Evolutionary conservation across 2,888 invertebrate species (phyloP).

Genomic region (Parascotia fuliginaria): DNA sequence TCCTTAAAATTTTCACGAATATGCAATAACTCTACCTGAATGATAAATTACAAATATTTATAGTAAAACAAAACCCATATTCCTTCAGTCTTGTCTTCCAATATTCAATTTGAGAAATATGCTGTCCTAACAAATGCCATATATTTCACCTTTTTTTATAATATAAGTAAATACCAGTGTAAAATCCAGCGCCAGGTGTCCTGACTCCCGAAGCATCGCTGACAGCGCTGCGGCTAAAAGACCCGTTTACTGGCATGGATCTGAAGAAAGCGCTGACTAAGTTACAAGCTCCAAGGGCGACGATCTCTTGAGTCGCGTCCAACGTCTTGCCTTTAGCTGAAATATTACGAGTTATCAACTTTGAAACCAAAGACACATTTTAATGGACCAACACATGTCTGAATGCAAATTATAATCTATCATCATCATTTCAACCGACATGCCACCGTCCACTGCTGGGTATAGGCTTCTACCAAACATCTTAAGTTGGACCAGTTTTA

Average conservation of each 20-base stretch:
- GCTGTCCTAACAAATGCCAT: conserved; percentile 13
- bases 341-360: conserved; percentile 50
- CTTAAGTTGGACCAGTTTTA: too few relatives aligned
- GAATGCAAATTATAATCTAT: too few relatives aligned
- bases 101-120: not conserved
- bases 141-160: not conserved
- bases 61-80: not conserved
- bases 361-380: conserved; percentile 49
- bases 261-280: conserved; percentile 90
- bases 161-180: conserved; percentile 84
- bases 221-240: conserved; percentile 91
- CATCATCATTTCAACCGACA: too few relatives aligned
- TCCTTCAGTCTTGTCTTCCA: not conserved
- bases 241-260: conserved; percentile 92
- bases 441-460: too few relatives aligned
- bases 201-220: conserved; percentile 92
- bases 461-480: too few relatives aligned
- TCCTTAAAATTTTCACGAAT: not conserved
- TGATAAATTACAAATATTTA: not conserved
- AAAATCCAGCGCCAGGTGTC: conserved; percentile 90
- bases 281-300: conserved; percentile 91
- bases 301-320: conserved; percentile 93
- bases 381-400: too few relatives aligned
- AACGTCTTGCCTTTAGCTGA: conserved; percentile 89
- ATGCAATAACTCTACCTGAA: not conserved